phyloP scores from a whole-genome alignment of 1,140 invertebrate genomes.

The Thaumatotibia leucotreta region DNA sequence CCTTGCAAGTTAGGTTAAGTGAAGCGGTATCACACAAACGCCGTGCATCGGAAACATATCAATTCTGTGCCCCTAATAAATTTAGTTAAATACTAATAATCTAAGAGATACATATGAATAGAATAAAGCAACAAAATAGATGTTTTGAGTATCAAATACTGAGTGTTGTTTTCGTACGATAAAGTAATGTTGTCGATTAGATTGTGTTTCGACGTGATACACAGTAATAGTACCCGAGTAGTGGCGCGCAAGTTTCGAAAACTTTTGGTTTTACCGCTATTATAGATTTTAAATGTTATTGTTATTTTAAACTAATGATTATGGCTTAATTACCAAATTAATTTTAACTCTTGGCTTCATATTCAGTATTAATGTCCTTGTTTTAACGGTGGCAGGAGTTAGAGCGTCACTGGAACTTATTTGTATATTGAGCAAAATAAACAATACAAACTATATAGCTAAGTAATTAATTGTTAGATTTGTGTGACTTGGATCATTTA shows the following conservation, averaged over 20 bases:
- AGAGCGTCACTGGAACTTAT: constrained; percentile 59
- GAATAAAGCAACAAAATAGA: constrained; percentile 70
- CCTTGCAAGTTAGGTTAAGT: constrained; percentile 76
- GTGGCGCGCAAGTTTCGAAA: constrained; percentile 56
- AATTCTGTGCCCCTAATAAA: constrained; percentile 78
- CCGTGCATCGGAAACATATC: constrained; percentile 78
- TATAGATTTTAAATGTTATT: constrained; percentile 52
- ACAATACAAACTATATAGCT: constrained; percentile 72
- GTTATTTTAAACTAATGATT: constrained; percentile 56
- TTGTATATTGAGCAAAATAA: constrained; percentile 75
- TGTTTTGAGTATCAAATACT: constrained; percentile 71
- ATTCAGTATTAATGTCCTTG: constrained; percentile 72
- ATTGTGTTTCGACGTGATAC: constrained; percentile 42
- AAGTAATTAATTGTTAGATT: constrained; percentile 76
- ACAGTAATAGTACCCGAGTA: constrained; percentile 58
- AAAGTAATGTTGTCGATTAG: constrained; percentile 46
- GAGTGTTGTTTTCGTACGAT: constrained; percentile 70
- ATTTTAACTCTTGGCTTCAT: constrained; percentile 62
- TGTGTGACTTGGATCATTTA: constrained; percentile 75
- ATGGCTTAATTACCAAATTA: constrained; percentile 73
- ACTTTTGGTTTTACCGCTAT: constrained; percentile 45
- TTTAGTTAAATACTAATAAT: constrained; percentile 67
- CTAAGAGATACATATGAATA: constrained; percentile 75
- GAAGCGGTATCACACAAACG: constrained; percentile 76
- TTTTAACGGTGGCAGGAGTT: constrained; percentile 48